Evolutionary conservation across 2,113 vertebrate species (phyloP).

Genomic region (Pteropus alecto): DNA sequence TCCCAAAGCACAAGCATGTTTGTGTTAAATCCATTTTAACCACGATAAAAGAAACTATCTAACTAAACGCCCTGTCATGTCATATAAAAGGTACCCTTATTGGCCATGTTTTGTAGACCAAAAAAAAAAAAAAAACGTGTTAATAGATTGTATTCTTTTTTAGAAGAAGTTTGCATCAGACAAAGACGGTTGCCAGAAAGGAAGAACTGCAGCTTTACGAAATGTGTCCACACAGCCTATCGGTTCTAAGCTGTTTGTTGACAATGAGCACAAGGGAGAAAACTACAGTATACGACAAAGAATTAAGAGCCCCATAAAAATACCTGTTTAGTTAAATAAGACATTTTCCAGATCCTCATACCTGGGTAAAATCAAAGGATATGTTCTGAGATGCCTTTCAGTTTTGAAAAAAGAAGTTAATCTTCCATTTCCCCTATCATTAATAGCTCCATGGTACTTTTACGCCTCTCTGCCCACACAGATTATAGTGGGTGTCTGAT

Average conservation of each 20-base stretch:
- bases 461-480: not conserved
- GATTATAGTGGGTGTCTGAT: not conserved
- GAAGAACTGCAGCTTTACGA: conserved; percentile 58
- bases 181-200: conserved; percentile 54
- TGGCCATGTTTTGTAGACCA: not conserved
- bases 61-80: not conserved
- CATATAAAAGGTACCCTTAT: conserved; percentile 54
- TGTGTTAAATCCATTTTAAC: not conserved
- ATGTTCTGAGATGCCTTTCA: not conserved
- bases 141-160: conserved; percentile 48
- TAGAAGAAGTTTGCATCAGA: conserved; percentile 57
- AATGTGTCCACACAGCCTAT: conserved; percentile 65
- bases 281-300: conserved; percentile 63
- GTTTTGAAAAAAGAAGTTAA: conserved; percentile 60
- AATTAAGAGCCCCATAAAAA: conserved; percentile 68
- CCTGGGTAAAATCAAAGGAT: conserved; percentile 44
- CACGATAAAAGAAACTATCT: not conserved
- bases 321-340: conserved; percentile 55
- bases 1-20: not conserved
- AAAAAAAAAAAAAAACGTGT: conserved; percentile 33
- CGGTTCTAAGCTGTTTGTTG: conserved; percentile 61
- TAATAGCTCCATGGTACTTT: not conserved
- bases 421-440: not conserved
- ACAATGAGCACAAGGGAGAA: conserved; percentile 70
- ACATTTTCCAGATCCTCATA: conserved; percentile 51